Percentiles rank a stretch among this genome's conserved stretches.
Conservation (phyloP, 1,140 invertebrate genomes). For the Kradibia gibbosae region DNA sequence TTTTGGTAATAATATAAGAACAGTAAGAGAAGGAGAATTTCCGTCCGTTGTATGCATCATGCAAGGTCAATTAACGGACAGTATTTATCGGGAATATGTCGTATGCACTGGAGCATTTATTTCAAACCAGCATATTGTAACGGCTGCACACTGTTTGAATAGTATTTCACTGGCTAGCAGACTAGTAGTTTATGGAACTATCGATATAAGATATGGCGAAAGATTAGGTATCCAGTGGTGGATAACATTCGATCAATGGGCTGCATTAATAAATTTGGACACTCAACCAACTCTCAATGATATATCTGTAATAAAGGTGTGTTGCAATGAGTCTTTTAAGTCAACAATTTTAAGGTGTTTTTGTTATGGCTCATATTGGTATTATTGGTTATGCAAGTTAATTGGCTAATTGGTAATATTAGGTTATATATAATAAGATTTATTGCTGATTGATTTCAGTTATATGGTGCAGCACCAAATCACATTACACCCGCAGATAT, state of each 20-base stretch:
- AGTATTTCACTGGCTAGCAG: not conserved
- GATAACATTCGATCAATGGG: not conserved
- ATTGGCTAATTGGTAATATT: too few species aligned
- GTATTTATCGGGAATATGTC: not conserved
- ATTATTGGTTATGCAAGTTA: too few species aligned
- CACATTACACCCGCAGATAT: not conserved
- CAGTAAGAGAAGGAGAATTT: not conserved
- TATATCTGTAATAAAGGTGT: not conserved
- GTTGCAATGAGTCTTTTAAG: too few species aligned
- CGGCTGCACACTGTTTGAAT: not conserved
- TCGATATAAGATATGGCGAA: not conserved
- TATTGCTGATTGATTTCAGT: not conserved
- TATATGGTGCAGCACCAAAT: not conserved
- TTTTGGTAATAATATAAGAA: not conserved
- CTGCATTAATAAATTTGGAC: not conserved
- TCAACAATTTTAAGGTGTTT: too few species aligned
- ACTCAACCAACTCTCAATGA: not conserved
- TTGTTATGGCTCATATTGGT: too few species aligned
- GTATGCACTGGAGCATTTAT: not conserved
- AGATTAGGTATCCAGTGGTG: not conserved
- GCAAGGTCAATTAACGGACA: too few species aligned
- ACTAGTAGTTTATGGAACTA: not conserved
- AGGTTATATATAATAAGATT: too few species aligned
- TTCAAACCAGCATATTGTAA: not conserved
- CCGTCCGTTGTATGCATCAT: not conserved